Conservation (phyloP, 2,797 vertebrate genomes). For the Gadopsis marmoratus region DNA sequence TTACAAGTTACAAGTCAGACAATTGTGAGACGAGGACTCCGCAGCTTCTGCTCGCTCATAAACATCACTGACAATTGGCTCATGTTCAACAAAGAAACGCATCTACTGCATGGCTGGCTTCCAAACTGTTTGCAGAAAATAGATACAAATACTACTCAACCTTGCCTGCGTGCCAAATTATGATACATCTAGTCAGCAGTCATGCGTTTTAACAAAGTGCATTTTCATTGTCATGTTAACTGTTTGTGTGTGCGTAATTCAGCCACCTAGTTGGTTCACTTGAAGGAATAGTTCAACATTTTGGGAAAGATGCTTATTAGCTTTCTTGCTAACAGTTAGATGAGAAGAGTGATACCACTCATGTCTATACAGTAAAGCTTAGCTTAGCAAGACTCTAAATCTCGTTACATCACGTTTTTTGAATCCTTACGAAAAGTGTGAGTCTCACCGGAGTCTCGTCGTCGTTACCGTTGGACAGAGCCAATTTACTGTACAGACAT, state of each 20-base stretch:
- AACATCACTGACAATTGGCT: conserved; percentile 40
- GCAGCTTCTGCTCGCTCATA: conserved; percentile 25
- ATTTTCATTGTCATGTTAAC: conserved; percentile 17
- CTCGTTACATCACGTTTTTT: neutral
- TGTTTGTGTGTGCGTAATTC: neutral
- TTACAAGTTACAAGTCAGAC: conserved; percentile 32
- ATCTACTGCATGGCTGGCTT: conserved; percentile 29
- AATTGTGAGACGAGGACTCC: conserved; percentile 18
- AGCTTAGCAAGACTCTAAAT: neutral
- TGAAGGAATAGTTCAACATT: conserved; percentile 4
- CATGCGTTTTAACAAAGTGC: conserved; percentile 28
- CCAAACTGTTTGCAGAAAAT: conserved; percentile 42
- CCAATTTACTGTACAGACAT: neutral
- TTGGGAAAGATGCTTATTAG: conserved; percentile 25
- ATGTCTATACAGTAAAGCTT: neutral
- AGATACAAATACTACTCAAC: conserved; percentile 32
- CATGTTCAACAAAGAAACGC: conserved; percentile 23
- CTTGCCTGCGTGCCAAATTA: conserved; percentile 20
- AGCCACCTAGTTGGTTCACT: neutral
- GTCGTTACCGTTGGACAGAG: neutral
- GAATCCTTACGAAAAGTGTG: neutral
- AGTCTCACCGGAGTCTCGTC: neutral
- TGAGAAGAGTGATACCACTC: conserved; percentile 12
- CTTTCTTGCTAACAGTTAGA: neutral
- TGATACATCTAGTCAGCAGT: conserved; percentile 32